These are phyloP conservation scores for Rotaria macrura DNA, from an alignment of 2,888 invertebrate species.

Conservation along the genomic window DNA sequence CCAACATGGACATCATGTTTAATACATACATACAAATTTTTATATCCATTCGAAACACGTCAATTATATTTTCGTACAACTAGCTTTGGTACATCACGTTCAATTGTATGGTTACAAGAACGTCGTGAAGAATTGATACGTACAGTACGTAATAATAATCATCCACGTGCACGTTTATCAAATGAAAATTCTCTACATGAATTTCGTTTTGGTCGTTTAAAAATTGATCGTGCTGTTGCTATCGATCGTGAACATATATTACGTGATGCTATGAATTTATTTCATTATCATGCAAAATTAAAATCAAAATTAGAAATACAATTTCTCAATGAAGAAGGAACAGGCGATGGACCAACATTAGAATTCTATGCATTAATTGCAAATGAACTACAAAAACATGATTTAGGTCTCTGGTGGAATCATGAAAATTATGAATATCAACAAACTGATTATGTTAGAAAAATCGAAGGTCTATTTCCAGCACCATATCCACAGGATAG, in stretches of 20 bases:
- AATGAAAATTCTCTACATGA: slow-evolving; percentile 51
- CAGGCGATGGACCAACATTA: slow-evolving; percentile 89
- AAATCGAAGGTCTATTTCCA: slow-evolving; percentile 79
- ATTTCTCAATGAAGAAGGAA: slow-evolving; percentile 89
- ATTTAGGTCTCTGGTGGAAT: slow-evolving; percentile 83
- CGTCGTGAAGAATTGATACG: slow-evolving; percentile 20
- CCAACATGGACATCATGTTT: slow-evolving; percentile 86
- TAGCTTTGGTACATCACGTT: slow-evolving; percentile 88
- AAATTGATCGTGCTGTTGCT: slow-evolving; percentile 92
- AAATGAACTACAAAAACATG: slow-evolving; percentile 82
- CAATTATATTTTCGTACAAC: slow-evolving; percentile 92
- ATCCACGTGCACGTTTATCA: background rate
- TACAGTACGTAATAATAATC: background rate
- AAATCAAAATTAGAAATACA: slow-evolving; percentile 82
- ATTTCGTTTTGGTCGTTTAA: slow-evolving; percentile 82
- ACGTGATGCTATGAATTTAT: slow-evolving; percentile 71
- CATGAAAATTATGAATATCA: slow-evolving; percentile 58
- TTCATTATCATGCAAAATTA: slow-evolving; percentile 75
- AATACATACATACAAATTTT: slow-evolving; percentile 53
- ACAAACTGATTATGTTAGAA: slow-evolving; percentile 50
- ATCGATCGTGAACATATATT: slow-evolving; percentile 66
- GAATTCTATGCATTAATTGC: slow-evolving; percentile 96
- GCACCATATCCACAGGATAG: slow-evolving; percentile 69
- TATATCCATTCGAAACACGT: slow-evolving; percentile 89
- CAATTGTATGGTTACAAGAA: slow-evolving; percentile 35